Percentiles rank a stretch among this genome's conserved stretches.
These are phyloP conservation scores for Catamblyrhynchus diadema DNA, from an alignment of 2,797 vertebrate genomes.

Conservation along the genomic window DNA sequence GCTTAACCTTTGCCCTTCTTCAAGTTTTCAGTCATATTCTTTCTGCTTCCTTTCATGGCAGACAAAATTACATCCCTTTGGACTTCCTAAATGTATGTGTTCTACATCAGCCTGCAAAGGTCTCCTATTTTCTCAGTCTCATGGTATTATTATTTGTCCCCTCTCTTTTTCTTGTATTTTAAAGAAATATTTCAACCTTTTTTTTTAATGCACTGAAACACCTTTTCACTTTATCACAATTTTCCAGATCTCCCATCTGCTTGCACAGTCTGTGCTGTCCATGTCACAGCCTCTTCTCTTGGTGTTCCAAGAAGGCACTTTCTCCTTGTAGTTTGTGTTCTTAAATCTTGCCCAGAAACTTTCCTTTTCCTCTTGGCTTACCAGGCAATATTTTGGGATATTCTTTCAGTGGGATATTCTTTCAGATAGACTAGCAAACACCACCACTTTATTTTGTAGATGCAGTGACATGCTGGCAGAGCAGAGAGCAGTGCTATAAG, in stretches of 20 bases:
- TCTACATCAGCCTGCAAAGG: background rate
- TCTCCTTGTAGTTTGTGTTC: background rate
- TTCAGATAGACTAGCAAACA: background rate
- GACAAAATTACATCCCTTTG: background rate
- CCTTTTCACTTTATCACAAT: background rate
- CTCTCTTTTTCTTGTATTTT: background rate
- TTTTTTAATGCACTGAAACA: background rate
- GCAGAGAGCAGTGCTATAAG: fast-evolving
- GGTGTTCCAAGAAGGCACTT: background rate
- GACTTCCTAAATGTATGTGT: background rate
- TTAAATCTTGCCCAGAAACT: background rate
- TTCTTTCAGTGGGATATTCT: background rate
- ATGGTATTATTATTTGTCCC: background rate
- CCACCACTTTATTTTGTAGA: background rate
- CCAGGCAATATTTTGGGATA: background rate
- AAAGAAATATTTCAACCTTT: background rate
- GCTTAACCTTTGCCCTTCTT: background rate
- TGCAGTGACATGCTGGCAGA: background rate
- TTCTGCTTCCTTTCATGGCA: background rate
- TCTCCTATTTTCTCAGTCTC: background rate
- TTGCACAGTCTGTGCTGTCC: background rate
- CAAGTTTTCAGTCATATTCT: background rate
- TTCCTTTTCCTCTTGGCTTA: background rate
- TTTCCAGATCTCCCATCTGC: background rate
- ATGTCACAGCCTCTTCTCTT: background rate